Conservation (phyloP, 1,140 invertebrate species). For the Hesperophylax magnus region DNA sequence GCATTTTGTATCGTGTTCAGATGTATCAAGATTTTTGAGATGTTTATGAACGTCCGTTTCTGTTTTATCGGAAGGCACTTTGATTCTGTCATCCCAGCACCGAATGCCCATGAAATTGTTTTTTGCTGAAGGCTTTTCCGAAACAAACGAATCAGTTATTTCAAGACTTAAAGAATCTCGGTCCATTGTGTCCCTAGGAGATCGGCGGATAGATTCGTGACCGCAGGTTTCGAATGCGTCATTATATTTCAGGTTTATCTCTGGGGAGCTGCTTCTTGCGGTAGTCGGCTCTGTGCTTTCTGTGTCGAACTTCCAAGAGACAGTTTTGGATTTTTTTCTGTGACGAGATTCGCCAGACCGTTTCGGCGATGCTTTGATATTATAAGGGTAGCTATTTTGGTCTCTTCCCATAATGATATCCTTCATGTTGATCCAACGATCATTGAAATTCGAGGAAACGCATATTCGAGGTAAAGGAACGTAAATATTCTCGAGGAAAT, state of each 20-base stretch:
- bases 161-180: conserved; percentile 1
- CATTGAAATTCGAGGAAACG: conserved; percentile 37
- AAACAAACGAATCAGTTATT: conserved; percentile 11
- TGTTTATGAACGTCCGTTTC: conserved; percentile 6
- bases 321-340: conserved; percentile 42
- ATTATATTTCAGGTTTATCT: neutral
- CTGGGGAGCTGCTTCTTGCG: neutral
- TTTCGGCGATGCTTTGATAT: conserved; percentile 51
- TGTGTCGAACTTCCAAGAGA: conserved; percentile 46
- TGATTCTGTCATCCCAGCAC: conserved; percentile 49
- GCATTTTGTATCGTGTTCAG: conserved; percentile 32
- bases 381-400: conserved; percentile 51
- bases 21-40: neutral
- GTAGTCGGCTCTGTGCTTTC: neutral
- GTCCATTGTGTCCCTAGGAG: neutral
- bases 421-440: conserved; percentile 50
- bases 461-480: conserved; percentile 51
- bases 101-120: conserved; percentile 51
- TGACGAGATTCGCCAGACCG: neutral
- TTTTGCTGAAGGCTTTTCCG: neutral
- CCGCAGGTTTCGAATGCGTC: neutral
- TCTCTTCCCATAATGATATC: conserved; percentile 53
- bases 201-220: neutral
- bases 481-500: conserved; percentile 52
- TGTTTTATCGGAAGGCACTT: neutral